phyloP scores from a whole-genome alignment of 2,113 vertebrate species.

The Myrmecobius fasciatus region DNA sequence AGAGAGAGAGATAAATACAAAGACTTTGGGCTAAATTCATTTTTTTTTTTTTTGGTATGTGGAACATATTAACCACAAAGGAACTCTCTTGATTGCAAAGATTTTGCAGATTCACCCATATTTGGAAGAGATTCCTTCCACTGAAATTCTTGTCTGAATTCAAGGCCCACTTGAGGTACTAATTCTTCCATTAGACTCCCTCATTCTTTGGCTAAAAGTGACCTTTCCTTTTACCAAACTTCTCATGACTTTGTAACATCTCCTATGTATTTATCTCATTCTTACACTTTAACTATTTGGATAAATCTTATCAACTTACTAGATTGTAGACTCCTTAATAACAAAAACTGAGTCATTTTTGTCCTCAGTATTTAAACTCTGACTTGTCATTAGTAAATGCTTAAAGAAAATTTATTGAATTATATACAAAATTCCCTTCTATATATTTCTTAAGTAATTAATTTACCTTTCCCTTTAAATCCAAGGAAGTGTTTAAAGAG shows the following conservation, averaged over 20 bases:
- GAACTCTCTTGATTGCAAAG: neutral
- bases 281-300: neutral
- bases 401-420: neutral
- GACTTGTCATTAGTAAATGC: neutral
- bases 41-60: neutral
- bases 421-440: neutral
- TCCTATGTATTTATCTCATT: neutral
- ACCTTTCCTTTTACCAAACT: neutral
- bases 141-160: neutral
- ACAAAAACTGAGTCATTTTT: neutral
- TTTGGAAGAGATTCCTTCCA: neutral
- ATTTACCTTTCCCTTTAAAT: conserved; percentile 90
- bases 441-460: neutral
- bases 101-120: neutral
- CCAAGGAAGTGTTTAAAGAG: conserved; percentile 96
- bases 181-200: neutral
- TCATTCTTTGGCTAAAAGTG: neutral
- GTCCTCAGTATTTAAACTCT: neutral
- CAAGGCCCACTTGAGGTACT: neutral
- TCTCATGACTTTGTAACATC: neutral
- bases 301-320: neutral
- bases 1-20: neutral
- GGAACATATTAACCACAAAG: neutral
- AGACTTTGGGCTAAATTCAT: neutral
- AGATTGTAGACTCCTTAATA: neutral